phyloP scores from a whole-genome alignment of 2,888 invertebrate species.

The Choristoneura rosaceana region DNA sequence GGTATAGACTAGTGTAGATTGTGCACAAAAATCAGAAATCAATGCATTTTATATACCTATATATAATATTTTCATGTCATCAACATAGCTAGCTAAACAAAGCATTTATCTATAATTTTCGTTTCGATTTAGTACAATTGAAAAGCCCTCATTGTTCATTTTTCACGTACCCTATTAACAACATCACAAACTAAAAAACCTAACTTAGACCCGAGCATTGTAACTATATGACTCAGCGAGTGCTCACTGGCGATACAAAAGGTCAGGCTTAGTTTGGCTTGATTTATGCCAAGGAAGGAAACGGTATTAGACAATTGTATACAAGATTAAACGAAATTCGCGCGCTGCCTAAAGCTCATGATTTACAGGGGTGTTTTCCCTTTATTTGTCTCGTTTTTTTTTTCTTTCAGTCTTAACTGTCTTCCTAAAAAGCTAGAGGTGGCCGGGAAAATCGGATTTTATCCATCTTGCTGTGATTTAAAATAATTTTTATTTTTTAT shows the following conservation, averaged over 20 bases:
- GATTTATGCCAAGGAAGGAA: slow-evolving; percentile 73
- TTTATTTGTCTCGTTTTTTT: slow-evolving; percentile 4
- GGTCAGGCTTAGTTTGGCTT: slow-evolving; percentile 59
- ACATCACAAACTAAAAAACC: neutral
- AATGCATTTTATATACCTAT: too few species aligned
- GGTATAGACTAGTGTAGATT: too few species aligned
- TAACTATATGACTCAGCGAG: slow-evolving; percentile 22
- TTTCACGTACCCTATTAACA: neutral
- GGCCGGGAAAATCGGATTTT: neutral
- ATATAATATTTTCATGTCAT: too few species aligned
- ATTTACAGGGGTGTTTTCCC: slow-evolving; percentile 13
- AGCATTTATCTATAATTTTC: too few species aligned
- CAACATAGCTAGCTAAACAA: too few species aligned
- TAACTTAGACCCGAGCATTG: slow-evolving; percentile 13
- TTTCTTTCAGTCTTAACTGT: neutral
- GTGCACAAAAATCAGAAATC: too few species aligned
- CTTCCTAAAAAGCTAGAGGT: neutral
- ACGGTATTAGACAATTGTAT: slow-evolving; percentile 74
- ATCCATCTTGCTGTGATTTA: neutral
- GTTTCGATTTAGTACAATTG: neutral
- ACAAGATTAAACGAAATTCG: slow-evolving; percentile 63
- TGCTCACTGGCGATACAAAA: slow-evolving; percentile 24
- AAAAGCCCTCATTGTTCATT: too few species aligned
- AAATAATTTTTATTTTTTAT: neutral
- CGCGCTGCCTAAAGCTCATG: slow-evolving; percentile 13